Percentiles rank a stretch among this genome's conserved stretches.
Evolutionary conservation across 2,797 vertebrate species (phyloP).

Genomic region (Thunnus albacares): DNA sequence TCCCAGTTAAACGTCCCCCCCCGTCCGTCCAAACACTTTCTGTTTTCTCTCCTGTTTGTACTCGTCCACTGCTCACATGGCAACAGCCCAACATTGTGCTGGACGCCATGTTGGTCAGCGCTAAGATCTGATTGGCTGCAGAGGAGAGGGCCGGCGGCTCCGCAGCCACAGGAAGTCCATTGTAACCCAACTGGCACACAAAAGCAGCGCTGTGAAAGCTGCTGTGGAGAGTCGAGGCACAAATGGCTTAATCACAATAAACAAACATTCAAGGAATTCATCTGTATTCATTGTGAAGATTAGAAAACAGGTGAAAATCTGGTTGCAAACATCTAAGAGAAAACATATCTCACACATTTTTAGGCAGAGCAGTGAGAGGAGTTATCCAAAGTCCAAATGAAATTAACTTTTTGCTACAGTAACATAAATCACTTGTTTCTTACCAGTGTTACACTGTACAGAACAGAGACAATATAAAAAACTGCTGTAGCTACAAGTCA

Average conservation of each 20-base stretch:
- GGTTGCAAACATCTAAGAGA: background rate
- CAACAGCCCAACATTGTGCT: slow-evolving; percentile 52
- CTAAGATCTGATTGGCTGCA: slow-evolving; percentile 53
- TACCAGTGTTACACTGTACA: too few species aligned
- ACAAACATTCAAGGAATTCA: background rate
- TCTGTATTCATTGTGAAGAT: too few species aligned
- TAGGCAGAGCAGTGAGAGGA: too few species aligned
- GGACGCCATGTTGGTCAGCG: slow-evolving; percentile 37
- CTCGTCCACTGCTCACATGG: slow-evolving; percentile 45
- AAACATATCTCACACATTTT: background rate
- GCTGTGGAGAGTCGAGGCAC: slow-evolving; percentile 14
- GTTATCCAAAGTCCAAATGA: too few species aligned
- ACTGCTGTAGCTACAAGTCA: too few species aligned
- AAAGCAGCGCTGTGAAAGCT: slow-evolving; percentile 41
- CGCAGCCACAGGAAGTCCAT: slow-evolving; percentile 63
- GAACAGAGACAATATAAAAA: too few species aligned
- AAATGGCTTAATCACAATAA: background rate
- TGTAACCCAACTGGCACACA: slow-evolving; percentile 45
- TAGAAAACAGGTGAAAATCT: background rate
- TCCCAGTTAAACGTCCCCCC: slow-evolving; percentile 32
- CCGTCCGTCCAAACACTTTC: slow-evolving; percentile 42
- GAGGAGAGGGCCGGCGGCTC: slow-evolving; percentile 35
- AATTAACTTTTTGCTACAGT: too few species aligned
- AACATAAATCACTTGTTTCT: too few species aligned
- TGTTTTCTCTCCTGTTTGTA: slow-evolving; percentile 56